Evolutionary conservation across 2,797 vertebrate species (phyloP).

Genomic region (Chloroceryle amazona): DNA sequence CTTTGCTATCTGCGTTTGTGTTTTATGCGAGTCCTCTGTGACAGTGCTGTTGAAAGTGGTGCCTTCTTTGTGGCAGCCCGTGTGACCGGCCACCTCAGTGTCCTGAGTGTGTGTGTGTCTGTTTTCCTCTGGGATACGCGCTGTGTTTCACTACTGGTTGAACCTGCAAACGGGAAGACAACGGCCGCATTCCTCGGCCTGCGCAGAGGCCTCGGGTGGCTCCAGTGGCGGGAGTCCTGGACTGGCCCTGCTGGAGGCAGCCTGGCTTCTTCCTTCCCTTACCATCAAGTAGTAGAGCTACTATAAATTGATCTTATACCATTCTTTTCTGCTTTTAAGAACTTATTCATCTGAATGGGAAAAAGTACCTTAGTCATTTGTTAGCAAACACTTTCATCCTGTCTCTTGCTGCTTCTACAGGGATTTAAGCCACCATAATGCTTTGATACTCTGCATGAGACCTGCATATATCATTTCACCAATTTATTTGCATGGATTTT

Average conservation of each 20-base stretch:
- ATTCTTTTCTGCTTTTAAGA: background rate
- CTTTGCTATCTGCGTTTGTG: accelerated
- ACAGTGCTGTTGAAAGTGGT: background rate
- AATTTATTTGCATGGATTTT: constrained; percentile 53
- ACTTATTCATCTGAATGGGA: background rate
- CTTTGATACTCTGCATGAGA: background rate
- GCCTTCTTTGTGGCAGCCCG: accelerated
- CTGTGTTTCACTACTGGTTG: background rate
- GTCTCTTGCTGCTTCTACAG: background rate
- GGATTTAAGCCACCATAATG: background rate
- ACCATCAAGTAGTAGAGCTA: background rate
- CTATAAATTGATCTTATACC: background rate
- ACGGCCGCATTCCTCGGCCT: accelerated
- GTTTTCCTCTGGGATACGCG: background rate
- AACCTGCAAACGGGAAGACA: background rate
- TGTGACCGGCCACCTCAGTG: accelerated
- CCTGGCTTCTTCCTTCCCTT: background rate
- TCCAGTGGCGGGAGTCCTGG: background rate
- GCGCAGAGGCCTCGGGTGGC: accelerated
- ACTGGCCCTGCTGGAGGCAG: accelerated
- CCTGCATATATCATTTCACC: background rate
- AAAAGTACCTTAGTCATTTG: background rate
- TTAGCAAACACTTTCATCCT: background rate
- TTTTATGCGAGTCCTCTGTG: background rate
- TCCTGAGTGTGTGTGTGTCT: background rate